Conservation (phyloP, 2,113 vertebrate species). For the Dromaius novaehollandiae region DNA sequence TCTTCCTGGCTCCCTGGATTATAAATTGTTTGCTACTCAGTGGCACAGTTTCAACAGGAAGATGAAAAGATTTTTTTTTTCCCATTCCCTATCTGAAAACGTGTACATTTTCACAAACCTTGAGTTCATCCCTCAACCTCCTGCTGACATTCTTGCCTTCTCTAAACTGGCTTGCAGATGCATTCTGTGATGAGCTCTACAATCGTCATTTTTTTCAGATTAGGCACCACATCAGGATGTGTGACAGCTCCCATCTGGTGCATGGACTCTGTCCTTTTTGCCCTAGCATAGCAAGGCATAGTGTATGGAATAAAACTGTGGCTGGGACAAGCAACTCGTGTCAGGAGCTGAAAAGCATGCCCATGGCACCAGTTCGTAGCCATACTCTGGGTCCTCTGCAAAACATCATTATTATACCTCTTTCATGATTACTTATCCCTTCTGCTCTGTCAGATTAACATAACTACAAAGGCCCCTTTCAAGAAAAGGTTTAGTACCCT, state of each 20-base stretch:
- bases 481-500: not conserved
- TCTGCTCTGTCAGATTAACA: not conserved
- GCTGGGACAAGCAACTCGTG: rapidly evolving
- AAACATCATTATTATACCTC: not conserved
- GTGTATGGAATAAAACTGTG: not conserved
- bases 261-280: not conserved
- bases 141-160: not conserved
- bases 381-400: not conserved
- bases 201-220: not conserved
- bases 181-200: not conserved
- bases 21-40: not conserved
- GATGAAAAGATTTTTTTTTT: not conserved
- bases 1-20: not conserved
- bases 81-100: not conserved
- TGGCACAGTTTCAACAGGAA: not conserved
- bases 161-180: not conserved
- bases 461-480: not conserved
- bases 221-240: not conserved
- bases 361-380: not conserved
- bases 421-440: not conserved
- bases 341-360: not conserved
- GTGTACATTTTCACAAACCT: not conserved
- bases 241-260: not conserved
- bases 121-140: not conserved
- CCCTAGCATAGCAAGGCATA: not conserved